Evolutionary conservation across 1,140 invertebrate species (phyloP).

Genomic region (Papilio machaon): DNA sequence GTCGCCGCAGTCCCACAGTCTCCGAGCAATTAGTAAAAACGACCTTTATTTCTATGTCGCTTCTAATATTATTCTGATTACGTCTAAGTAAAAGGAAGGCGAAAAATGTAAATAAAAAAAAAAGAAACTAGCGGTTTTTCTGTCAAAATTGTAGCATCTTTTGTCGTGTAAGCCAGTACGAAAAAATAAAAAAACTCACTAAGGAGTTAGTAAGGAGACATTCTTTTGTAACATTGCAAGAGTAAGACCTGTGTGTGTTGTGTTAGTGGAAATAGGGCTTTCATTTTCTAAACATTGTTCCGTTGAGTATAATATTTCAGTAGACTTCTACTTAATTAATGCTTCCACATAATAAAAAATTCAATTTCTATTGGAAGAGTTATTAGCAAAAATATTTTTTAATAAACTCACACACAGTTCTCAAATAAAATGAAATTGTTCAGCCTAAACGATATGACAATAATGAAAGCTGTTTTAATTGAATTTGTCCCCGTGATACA

Average conservation of each 20-base stretch:
- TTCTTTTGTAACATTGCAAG: too few species aligned
- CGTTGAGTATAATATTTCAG: background rate
- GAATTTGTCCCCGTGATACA: slow-evolving; percentile 12
- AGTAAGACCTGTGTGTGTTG: too few species aligned
- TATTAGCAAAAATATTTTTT: background rate
- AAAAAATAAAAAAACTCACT: too few species aligned
- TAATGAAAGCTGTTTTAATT: slow-evolving; percentile 14
- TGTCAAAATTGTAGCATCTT: background rate
- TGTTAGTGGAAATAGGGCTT: too few species aligned
- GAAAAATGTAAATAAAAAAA: background rate
- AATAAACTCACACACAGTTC: background rate
- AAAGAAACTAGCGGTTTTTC: background rate
- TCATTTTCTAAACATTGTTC: too few species aligned
- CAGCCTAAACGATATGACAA: background rate
- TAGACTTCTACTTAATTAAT: background rate
- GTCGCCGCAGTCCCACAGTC: slow-evolving; percentile 62
- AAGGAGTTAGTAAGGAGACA: too few species aligned
- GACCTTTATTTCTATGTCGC: slow-evolving; percentile 22
- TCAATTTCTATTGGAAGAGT: background rate
- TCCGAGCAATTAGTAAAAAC: slow-evolving; percentile 43
- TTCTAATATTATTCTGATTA: slow-evolving; percentile 23
- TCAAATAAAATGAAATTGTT: background rate
- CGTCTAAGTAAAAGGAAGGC: background rate
- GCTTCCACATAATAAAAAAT: background rate
- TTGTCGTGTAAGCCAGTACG: too few species aligned